These are phyloP conservation scores for human (Homo sapiens) DNA, from an alignment of 2,113 vertebrate species.

Conservation along the genomic window GRCh38 chr20:18162501-18163000, in stretches of 20 bases:
- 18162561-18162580: constrained; percentile 81
- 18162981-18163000: neutral
- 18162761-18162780: constrained; percentile 93
- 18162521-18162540: constrained; percentile 91
- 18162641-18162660: constrained; percentile 78
- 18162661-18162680: constrained; percentile 95
- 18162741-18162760: constrained; percentile 92
- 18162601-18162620: constrained; percentile 84
- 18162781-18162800: constrained; percentile 94
- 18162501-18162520: constrained; percentile 95
- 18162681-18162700: constrained; percentile 91
- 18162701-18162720: constrained; percentile 90
- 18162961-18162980: neutral
- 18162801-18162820: constrained; percentile 93
- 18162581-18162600: constrained; percentile 71
- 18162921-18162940: constrained; percentile 95
- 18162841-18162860: constrained; percentile 92
- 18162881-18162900: constrained; percentile 78
- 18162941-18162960: constrained; percentile 88
- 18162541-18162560: constrained; percentile 85
- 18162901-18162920: constrained; percentile 92
- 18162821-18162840: constrained; percentile 91
- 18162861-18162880: constrained; percentile 79
- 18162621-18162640: constrained; percentile 82
- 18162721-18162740: constrained; percentile 92